Evolutionary conservation across 1,140 invertebrate species (phyloP).

Genomic region (Drosophila bipectinata): DNA sequence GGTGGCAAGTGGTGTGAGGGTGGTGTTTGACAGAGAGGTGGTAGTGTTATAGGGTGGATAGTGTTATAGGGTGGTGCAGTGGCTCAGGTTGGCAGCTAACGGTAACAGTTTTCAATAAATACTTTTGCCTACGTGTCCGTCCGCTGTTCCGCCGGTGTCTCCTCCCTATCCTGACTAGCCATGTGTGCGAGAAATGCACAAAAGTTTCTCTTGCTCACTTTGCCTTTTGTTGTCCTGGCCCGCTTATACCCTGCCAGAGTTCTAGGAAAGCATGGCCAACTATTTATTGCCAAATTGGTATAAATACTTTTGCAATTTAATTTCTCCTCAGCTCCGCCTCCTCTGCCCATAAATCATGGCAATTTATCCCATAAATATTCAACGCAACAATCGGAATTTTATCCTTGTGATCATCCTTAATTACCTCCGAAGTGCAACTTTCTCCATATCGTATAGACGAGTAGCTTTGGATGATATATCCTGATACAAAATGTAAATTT

Average conservation of each 20-base stretch:
- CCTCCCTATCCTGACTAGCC: slow-evolving; percentile 17
- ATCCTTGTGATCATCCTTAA: neutral
- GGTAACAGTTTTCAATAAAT: slow-evolving; percentile 81
- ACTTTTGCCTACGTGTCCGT: slow-evolving; percentile 62
- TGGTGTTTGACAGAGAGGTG: neutral
- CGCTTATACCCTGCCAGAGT: slow-evolving; percentile 36
- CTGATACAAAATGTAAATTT: neutral
- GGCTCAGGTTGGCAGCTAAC: slow-evolving; percentile 68
- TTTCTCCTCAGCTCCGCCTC: neutral
- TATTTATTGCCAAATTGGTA: neutral
- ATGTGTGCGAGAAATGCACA: slow-evolving; percentile 45
- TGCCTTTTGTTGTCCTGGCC: slow-evolving; percentile 46
- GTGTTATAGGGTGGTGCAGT: neutral
- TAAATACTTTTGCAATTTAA: neutral
- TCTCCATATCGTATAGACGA: neutral
- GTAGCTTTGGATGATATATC: neutral
- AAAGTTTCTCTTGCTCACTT: slow-evolving; percentile 75
- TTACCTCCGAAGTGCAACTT: neutral
- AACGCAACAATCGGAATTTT: neutral
- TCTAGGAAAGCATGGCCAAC: neutral
- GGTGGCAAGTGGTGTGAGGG: slow-evolving; percentile 4
- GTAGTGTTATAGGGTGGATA: too few relatives aligned
- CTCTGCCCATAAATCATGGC: neutral
- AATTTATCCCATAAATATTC: neutral
- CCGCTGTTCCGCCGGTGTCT: slow-evolving; percentile 17